Base-by-base conservation (phyloP, 2,888 invertebrate species). In the Piscicola geometra region DNA sequence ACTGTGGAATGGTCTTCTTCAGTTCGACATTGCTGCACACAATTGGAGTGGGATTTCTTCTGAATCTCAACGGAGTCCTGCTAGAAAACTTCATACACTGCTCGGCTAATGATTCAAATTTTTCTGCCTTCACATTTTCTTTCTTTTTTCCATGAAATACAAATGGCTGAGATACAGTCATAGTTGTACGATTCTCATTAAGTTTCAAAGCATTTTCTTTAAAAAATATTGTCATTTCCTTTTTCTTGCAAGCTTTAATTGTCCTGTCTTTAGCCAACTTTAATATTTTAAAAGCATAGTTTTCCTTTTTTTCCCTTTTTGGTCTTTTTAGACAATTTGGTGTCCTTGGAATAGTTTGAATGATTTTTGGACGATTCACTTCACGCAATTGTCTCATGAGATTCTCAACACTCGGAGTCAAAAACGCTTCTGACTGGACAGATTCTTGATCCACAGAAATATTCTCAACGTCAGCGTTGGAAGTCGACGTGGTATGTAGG, bases 71-170 rank as follows among this genome's bases (percentile, higher is more conserved):
- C 0, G 73, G 73, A 32, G 73, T 73, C 35, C 52, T 64, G 21
- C n/a, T 73, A 21, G 28, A 33, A 64, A 73, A 73, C 35, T 73
- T 73, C 35, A 30, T 60, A 36, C 60, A 60, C 41, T 25, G 33
- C 33, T 73, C 73, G 21, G 73, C 73, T 5, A 73, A 33, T 64
- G 73, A 60, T 32, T 73, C 73, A 18, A 73, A 33, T 35, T 73
- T 73, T 18, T 28, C 52, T 12, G 50, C 18, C 21, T 32, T 25
- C 32, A 33, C 35, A 15, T 64, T 32, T 25, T 60, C 33, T 35
- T 30, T 64, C 21, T 32, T 30, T 28, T 73, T 73, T 5, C 73
- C 73, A 73, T 64, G 73, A 64, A 73, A 73, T 5, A 35, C 64
- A 73, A 73, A 73, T 73, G 73, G 73, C 15, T 64, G 33, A 25